Evolutionary conservation across 2,888 invertebrate species (phyloP).

Genomic region (Cerceris rybyensis): DNA sequence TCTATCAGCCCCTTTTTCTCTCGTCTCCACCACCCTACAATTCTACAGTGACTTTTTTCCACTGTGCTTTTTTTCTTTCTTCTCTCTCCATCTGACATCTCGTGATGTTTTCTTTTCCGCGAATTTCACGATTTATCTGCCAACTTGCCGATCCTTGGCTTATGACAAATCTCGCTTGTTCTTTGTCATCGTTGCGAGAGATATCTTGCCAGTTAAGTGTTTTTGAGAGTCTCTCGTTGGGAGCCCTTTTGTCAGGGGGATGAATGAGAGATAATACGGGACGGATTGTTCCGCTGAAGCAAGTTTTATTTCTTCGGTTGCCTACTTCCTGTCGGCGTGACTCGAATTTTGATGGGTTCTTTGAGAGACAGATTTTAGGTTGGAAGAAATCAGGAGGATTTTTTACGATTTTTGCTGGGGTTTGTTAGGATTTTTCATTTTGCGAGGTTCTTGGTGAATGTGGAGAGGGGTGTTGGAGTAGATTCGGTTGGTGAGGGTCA

Average conservation of each 20-base stretch:
- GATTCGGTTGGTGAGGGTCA: no score
- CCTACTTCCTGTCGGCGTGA: no score
- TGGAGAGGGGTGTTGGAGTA: no score
- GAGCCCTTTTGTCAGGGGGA: constrained; percentile 6
- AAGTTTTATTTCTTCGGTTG: no score
- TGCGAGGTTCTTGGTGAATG: no score
- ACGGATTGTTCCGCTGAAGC: no score
- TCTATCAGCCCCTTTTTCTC: constrained; percentile 17
- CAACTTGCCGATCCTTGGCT: constrained; percentile 12
- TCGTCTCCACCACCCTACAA: not conserved
- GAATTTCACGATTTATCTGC: constrained; percentile 10
- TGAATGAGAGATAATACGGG: no score
- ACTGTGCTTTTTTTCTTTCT: constrained; percentile 4
- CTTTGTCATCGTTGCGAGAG: not conserved
- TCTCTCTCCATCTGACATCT: constrained; percentile 4
- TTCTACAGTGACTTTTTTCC: not conserved
- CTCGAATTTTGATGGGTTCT: no score
- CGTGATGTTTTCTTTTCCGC: not conserved
- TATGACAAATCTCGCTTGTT: constrained; percentile 45
- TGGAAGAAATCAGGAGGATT: no score
- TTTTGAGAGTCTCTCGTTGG: constrained; percentile 3
- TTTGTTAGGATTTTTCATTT: no score
- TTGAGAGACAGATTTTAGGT: no score
- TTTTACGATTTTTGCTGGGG: no score
- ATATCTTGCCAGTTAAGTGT: constrained; percentile 14